Percentiles rank a stretch among this genome's conserved stretches.
Conservation (phyloP, 2,888 invertebrate genomes). For the Protonemura montana region DNA sequence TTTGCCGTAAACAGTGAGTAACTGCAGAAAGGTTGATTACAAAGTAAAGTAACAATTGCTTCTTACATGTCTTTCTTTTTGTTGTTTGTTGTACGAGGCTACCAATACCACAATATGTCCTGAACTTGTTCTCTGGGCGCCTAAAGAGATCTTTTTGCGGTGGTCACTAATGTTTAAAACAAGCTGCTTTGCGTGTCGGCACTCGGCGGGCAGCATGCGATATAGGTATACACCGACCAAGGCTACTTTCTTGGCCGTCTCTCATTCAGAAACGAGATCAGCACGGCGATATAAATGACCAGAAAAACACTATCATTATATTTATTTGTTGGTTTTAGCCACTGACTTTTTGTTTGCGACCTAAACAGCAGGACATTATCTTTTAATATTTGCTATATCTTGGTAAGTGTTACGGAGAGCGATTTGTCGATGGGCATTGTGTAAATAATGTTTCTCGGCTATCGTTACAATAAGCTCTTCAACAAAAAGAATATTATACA, state of each 20-base stretch:
- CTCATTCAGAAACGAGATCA: neutral
- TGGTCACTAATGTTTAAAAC: neutral
- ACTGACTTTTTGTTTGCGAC: neutral
- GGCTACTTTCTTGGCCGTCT: constrained; percentile 7
- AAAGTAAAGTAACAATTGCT: neutral
- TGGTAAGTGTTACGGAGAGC: too few relatives aligned
- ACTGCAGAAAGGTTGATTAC: neutral
- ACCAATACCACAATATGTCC: neutral
- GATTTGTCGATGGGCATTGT: too few relatives aligned
- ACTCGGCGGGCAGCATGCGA: neutral
- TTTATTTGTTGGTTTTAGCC: constrained; percentile 4
- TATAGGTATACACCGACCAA: neutral
- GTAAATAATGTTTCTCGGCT: too few relatives aligned
- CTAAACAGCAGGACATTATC: too few relatives aligned
- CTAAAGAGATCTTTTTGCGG: neutral
- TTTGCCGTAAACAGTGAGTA: neutral
- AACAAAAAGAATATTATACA: too few relatives aligned
- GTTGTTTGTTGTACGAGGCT: neutral
- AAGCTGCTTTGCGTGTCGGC: neutral
- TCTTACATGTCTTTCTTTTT: neutral
- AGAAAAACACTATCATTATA: neutral
- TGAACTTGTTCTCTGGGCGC: neutral
- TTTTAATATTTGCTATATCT: too few relatives aligned
- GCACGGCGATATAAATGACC: neutral
- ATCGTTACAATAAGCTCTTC: too few relatives aligned